Percentiles rank a stretch among this genome's conserved stretches.
phyloP scores from a whole-genome alignment of 2,888 invertebrate genomes.

The Microdon myrmicae region DNA sequence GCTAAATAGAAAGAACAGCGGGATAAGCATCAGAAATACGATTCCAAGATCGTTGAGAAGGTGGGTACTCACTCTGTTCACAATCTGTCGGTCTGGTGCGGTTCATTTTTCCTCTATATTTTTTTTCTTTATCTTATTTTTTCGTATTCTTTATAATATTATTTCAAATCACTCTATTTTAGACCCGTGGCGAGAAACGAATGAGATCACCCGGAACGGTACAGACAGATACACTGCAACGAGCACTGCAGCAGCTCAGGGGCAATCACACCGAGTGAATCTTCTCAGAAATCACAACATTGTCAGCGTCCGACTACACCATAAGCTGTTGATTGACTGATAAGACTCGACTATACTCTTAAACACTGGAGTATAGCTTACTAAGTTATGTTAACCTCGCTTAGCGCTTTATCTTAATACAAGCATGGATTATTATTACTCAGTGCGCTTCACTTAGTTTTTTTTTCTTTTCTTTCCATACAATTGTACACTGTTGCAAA shows the following conservation, averaged over 20 bases:
- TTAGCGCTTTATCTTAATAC: slow-evolving; percentile 22
- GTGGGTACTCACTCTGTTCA: slow-evolving; percentile 61
- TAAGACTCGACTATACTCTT: slow-evolving; percentile 32
- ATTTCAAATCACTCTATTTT: background rate
- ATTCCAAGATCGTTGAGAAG: too few species aligned
- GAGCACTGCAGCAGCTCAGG: too few species aligned
- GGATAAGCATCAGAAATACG: background rate
- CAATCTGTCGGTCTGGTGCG: slow-evolving; percentile 59
- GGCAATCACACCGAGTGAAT: background rate
- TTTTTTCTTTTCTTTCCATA: slow-evolving; percentile 19
- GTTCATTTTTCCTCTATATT: slow-evolving; percentile 56
- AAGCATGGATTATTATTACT: slow-evolving; percentile 12
- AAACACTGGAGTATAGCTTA: slow-evolving; percentile 5
- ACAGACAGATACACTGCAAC: too few species aligned
- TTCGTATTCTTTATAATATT: background rate
- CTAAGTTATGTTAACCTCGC: slow-evolving; percentile 16
- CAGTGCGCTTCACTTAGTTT: too few species aligned
- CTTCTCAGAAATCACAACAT: slow-evolving; percentile 23
- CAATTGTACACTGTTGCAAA: slow-evolving; percentile 23
- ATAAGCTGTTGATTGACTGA: slow-evolving; percentile 36
- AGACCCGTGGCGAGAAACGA: background rate
- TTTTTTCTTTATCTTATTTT: slow-evolving; percentile 1
- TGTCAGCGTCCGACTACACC: slow-evolving; percentile 7
- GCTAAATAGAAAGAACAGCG: slow-evolving; percentile 1
- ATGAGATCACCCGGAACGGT: too few species aligned